These are phyloP conservation scores for Karalla daura DNA, from an alignment of 2,797 vertebrate genomes.

Conservation along the genomic window DNA sequence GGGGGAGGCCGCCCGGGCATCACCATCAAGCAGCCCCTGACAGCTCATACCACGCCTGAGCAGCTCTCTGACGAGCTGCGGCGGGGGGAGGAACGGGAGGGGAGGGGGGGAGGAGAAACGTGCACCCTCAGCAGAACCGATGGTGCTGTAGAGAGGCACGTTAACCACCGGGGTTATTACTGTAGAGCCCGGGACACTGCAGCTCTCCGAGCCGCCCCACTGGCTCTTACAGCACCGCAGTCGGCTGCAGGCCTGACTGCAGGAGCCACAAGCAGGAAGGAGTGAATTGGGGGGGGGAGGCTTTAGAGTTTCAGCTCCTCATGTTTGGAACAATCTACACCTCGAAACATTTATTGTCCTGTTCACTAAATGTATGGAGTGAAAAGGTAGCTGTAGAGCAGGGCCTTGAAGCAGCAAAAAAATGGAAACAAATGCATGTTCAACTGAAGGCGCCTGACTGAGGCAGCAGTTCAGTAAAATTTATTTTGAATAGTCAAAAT, in stretches of 20 bases:
- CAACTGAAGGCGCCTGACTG: too few relatives aligned
- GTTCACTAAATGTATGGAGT: too few relatives aligned
- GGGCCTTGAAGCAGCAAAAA: too few relatives aligned
- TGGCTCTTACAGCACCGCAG: slow-evolving; percentile 74
- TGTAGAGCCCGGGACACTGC: slow-evolving; percentile 80
- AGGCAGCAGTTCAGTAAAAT: too few relatives aligned
- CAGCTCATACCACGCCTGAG: slow-evolving; percentile 88
- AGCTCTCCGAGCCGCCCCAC: slow-evolving; percentile 70
- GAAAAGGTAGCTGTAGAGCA: too few relatives aligned
- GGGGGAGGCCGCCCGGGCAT: slow-evolving; percentile 74
- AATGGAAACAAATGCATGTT: too few relatives aligned
- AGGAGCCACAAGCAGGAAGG: too few relatives aligned
- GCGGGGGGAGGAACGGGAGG: slow-evolving; percentile 34
- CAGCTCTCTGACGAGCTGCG: slow-evolving; percentile 79
- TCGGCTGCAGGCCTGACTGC: slow-evolving; percentile 69
- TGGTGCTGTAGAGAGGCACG: slow-evolving; percentile 73
- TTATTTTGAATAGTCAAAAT: too few relatives aligned
- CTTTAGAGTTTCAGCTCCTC: too few relatives aligned
- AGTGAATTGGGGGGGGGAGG: too few relatives aligned
- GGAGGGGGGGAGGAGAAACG: slow-evolving; percentile 60
- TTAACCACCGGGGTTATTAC: slow-evolving; percentile 81
- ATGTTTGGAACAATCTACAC: too few relatives aligned
- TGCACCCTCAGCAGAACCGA: slow-evolving; percentile 83
- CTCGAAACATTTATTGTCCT: too few relatives aligned
- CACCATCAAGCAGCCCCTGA: slow-evolving; percentile 85